Evolutionary conservation across 1,140 invertebrate genomes (phyloP), one percentile per base, ranked within the genome.

Genomic region (Heterodera carotae): DNA sequence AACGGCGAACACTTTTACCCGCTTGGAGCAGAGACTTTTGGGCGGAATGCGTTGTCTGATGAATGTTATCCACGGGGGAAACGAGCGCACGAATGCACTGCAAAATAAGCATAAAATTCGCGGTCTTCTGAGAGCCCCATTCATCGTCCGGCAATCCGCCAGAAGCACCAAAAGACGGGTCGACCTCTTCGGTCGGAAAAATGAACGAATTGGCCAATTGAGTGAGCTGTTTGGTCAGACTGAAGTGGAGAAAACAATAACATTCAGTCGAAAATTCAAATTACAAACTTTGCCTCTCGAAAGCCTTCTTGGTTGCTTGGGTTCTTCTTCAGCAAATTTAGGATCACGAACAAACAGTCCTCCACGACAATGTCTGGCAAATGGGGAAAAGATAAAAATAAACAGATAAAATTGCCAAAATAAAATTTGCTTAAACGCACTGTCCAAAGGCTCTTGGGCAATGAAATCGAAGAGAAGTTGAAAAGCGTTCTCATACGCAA

Each of bases 401-500:
- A 78, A 36, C 34, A 76, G 36, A 29, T 12, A 29, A 73, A 82
- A 81, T 59, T 66, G 34, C n/a, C 67, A 0, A 12, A 39, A 43
- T 12, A 12, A 2, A 8, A 43, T n/a, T n/a, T n/a, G n/a, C n/a
- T 62, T 31, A 31, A 95, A 96, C 89, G 98, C 94, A 31, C 93
- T 92, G 82, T 92, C 87, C 15, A 81, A 92, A 64, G 95, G 96
- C 90, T 99, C 97, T 82, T 94, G 92, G 1, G 89, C 90, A 33
- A 99, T 94, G 39, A 99, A 95, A 86, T 95, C 93, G 83, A 98
- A 93, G 53, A 99, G 90, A 80, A 93, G 91, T 89, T 98, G 96
- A 89, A 98, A 99, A 0, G 94, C 95, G 90, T 97, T 98, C 90
- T 99, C 96, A 90, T 98, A 99, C 0, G 96, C 97, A 5, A 99